A percentile compares a stretch with the other conserved stretches of the same genome.
Evolutionary conservation across 2,797 vertebrate genomes (phyloP).

Genomic region (Megaceryle alcyon): DNA sequence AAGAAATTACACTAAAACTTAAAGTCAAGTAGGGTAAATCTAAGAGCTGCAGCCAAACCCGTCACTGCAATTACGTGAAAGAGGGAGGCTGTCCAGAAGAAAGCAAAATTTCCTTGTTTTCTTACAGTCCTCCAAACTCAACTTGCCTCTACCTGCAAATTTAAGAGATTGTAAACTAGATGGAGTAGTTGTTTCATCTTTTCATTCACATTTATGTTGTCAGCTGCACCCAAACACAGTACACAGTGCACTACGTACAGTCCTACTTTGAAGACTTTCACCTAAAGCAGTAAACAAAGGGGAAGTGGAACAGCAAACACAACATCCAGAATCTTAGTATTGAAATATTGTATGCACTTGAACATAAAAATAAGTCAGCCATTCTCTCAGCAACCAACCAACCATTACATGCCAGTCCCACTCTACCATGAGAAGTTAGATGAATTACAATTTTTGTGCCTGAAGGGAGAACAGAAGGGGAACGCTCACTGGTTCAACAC

Average conservation of each 20-base stretch:
- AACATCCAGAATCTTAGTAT: not conserved
- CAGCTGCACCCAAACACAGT: not conserved
- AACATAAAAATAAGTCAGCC: not conserved
- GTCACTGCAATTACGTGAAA: not conserved
- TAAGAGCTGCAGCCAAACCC: not conserved
- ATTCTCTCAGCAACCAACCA: not conserved
- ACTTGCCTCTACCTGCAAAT: not conserved
- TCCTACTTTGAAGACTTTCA: not conserved
- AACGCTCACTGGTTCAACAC: not conserved
- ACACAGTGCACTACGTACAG: not conserved
- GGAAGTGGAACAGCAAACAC: not conserved
- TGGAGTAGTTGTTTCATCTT: not conserved
- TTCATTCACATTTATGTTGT: not conserved
- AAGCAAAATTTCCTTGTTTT: not conserved
- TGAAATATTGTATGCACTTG: not conserved
- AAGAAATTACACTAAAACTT: not conserved
- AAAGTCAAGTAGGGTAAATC: not conserved
- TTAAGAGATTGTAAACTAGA: not conserved
- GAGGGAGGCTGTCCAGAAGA: not conserved
- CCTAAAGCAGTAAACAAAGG: not conserved
- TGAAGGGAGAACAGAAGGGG: not conserved
- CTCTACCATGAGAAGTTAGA: not conserved
- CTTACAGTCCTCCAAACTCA: not conserved
- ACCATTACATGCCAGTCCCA: not conserved
- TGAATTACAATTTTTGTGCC: not conserved